Evolutionary conservation across 2,797 vertebrate genomes (phyloP), one percentile per base, ranked within the genome.

Genomic region (Melopsittacus undulatus): DNA sequence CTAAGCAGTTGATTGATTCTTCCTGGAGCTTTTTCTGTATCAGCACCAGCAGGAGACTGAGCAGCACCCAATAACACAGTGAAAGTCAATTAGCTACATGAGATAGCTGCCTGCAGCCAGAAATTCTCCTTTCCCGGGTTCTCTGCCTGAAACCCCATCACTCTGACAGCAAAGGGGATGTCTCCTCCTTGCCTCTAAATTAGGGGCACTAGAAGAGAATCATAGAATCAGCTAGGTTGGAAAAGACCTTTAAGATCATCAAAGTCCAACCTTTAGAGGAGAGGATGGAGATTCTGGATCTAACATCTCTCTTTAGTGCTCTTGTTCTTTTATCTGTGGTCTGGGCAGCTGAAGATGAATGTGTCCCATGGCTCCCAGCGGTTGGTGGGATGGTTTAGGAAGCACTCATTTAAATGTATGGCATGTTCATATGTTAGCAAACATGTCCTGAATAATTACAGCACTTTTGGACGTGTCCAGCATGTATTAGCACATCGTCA

Each of bases 1-100:
- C 93, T 86, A 62, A 86, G 73, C 79, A 92, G 52, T 49, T 92
- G 87, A 93, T 83, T 77, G 84, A 94, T 95, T 90, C 81, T 80
- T 92, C 61, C 68, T 57, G 89, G 68, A 91, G 72, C 32, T 91
- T 88, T 84, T 63, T 64, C 61, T 49, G 7, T 32, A 40, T n/a
- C 18, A 16, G 27, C 57, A 64, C 30, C 48, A 81, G 56, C 49
- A 10, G 34, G 32, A 32, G 72, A 48, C 64, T 49, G 57, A 91
- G 73, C 66, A 78, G 62, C 73, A 75, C 83, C 62, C 83, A 92
- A 1, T 34, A 91, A 62, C 29, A 45, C 23, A 52, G 56, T 0
- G 9, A 77, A 75, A 95, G 81, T 85, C 62, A 23, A 66, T 94
- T 73, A 72, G 48, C 43, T 72, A 0, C 45, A 17, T 10, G 73